Base-by-base conservation (phyloP, 2,797 vertebrate species). In the Argya squamiceps region DNA sequence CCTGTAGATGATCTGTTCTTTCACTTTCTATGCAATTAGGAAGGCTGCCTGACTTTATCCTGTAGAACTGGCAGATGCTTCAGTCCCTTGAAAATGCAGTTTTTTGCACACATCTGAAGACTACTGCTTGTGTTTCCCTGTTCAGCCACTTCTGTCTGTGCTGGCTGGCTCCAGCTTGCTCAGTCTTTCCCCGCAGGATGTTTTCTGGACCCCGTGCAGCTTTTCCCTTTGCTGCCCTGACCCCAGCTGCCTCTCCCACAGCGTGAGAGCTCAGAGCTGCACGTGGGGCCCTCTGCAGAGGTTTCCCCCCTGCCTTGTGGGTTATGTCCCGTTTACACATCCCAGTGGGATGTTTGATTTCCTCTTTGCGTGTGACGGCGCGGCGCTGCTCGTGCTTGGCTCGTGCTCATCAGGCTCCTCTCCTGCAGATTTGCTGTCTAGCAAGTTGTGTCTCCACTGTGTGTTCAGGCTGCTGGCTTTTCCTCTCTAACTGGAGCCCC, bases 381-480 rank as follows among this genome's bases (percentile, higher is more conserved):
- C 0, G 6, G 32, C 50, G 0, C 70, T 91, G 91, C 34, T 89
- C 37, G 86, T 1, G 1, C 78, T 82, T 63, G 81, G 52, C 91
- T 88, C 0, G 0, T 11, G 8, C 12, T 49, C 3, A 0, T 15
- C 77, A 9, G 92, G 65, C 91, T 89, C 47, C 60, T 79, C 36
- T 95, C 78, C 78, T 63, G 71, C 89, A 89, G 81, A n/a, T 79
- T 52, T 52, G 64, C 71, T 84, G 84, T 85, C 95, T 93, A 29
- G 78, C 81, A 74, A 69, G 81, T 80, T 80, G 56, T 70, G 93
- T 65, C 91, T 93, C 71, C 8, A 1, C 50, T 89, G 36, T 58
- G 39, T 84, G 44, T 15, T 73, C 81, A 91, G 86, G 43, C 77
- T 93, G 80, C 39, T 95, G 89, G 34, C 56, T 89, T 37, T 70